Conservation (phyloP, 2,113 vertebrate species). For the Scatophagus argus region DNA sequence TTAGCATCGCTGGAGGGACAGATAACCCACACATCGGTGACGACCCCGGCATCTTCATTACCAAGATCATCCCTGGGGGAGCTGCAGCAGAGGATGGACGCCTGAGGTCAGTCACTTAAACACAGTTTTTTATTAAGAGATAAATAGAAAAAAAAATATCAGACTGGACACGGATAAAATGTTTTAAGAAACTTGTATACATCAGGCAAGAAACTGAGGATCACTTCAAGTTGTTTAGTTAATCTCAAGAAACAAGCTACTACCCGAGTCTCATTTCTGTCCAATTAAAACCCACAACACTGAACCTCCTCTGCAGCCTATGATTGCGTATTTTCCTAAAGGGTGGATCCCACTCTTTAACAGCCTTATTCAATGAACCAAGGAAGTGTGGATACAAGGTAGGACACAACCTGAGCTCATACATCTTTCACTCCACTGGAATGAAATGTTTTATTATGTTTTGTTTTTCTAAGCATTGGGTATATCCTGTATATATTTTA, state of each 20-base stretch:
- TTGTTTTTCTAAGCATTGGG: background rate
- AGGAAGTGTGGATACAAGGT: background rate
- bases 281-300: background rate
- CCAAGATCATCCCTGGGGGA: conserved; percentile 98
- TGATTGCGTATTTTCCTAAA: background rate
- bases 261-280: background rate
- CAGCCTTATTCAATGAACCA: conserved; percentile 15
- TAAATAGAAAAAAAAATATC: background rate
- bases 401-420: conserved; percentile 17
- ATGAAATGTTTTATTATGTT: background rate
- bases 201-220: conserved; percentile 1
- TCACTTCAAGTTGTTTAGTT: background rate
- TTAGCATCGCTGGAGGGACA: conserved; percentile 97
- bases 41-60: conserved; percentile 98
- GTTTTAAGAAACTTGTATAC: background rate
- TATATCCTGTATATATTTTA: background rate
- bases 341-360: background rate
- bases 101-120: conserved; percentile 86
- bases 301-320: conserved; percentile 1
- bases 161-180: background rate
- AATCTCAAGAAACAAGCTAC: background rate
- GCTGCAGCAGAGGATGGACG: conserved; percentile 96
- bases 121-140: background rate
- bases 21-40: conserved; percentile 98
- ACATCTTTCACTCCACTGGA: background rate